Evolutionary conservation across 2,113 vertebrate genomes (phyloP), one percentile per base, ranked within the genome.

Genomic region (Prietella phreatophila): DNA sequence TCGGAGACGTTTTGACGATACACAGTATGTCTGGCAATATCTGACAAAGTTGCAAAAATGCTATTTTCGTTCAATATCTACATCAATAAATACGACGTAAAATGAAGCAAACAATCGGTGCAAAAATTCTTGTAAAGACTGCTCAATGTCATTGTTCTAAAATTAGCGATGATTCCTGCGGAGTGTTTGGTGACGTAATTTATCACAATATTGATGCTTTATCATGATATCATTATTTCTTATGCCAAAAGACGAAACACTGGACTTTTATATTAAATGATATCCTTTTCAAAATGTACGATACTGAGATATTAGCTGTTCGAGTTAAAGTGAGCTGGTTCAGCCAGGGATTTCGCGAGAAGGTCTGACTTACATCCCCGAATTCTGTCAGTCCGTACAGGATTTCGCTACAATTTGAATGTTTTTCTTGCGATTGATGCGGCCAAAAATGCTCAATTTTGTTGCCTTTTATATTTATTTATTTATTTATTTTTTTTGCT

Each of bases 131-230:
- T 55, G 17, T 7, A 15, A 53, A n/a, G 47, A 7, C 5, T 55
- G 25, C 27, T n/a, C 42, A 47, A 7, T 47, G 63, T n/a, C 42
- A 7, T 47, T 47, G 63, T 20, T 17, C 36, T 36, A 50, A 56
- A 82, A 39, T 82, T 20, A 25, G 80, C 39, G 56, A 60, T 60
- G 80, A 82, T 82, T 36, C 79, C 79, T 82, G 56, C 5, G 4
- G 58, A 36, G 80, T 82, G 55, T 58, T n/a, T 60, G 60, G 80
- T 82, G 80, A 82, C 80, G 80, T 82, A 82, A 39, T 82, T 60
- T 82, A 82, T 60, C 30, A 60, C 15, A 60, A 36, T n/a, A 33
- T 27, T 15, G 13, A 78, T 6, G 4, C 7, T 42, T 81, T 56
- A 22, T 58, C 19, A 81, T 22, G 1, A 75, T 14, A 78, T 78